A percentile compares a stretch with the other conserved stretches of the same genome.
phyloP scores from a whole-genome alignment of 2,888 invertebrate genomes.

The Chaetoderma sp. region DNA sequence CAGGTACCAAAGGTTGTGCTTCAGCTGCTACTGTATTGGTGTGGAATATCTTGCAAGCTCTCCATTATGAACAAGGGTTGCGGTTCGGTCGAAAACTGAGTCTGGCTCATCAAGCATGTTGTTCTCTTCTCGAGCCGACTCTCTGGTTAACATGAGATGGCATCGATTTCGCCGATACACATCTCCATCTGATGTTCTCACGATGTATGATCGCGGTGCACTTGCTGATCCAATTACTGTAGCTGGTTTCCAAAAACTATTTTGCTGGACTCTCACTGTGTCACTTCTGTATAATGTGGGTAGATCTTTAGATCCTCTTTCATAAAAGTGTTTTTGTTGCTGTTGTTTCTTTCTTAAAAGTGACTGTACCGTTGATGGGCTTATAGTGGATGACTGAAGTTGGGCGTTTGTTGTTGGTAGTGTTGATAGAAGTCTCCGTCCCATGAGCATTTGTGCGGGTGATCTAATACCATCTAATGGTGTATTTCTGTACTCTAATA shows the following conservation, averaged over 20 bases:
- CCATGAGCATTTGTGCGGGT: slow-evolving; percentile 16
- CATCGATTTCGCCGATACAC: slow-evolving; percentile 1
- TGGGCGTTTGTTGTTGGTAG: neutral
- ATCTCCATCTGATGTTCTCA: too few species aligned
- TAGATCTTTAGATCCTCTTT: slow-evolving; percentile 4
- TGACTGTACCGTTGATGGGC: neutral
- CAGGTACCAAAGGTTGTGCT: too few species aligned
- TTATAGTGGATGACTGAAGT: neutral
- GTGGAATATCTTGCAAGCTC: too few species aligned
- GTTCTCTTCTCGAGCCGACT: too few species aligned
- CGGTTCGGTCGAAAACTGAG: too few species aligned
- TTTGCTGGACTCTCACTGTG: neutral
- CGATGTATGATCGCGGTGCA: slow-evolving; percentile 2
- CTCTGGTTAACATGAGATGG: neutral
- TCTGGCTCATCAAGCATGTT: neutral
- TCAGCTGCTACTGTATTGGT: too few species aligned
- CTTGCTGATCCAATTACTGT: neutral
- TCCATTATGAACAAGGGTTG: too few species aligned
- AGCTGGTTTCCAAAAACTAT: slow-evolving; percentile 1
- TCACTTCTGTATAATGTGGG: neutral
- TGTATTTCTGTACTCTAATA: slow-evolving; percentile 8
- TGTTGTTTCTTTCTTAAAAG: neutral
- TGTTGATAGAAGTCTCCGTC: neutral
- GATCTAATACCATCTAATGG: slow-evolving; percentile 5
- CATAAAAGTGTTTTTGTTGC: slow-evolving; percentile 4